Evolutionary conservation across 2,888 invertebrate genomes (phyloP).

Genomic region (Zygogramma bicolorata): DNA sequence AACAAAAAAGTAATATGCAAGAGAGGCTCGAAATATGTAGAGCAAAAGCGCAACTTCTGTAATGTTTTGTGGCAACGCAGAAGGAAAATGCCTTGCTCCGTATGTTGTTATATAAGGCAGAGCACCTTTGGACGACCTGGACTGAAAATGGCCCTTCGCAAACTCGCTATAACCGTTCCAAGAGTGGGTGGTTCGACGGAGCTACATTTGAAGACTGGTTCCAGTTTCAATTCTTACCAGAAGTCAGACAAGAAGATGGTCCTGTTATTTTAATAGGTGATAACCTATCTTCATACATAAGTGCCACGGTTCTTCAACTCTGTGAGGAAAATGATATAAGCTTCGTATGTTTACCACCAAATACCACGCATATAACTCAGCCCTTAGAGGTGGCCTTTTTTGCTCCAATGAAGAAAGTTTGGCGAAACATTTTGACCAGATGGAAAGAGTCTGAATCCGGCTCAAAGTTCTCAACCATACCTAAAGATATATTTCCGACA

Average conservation of each 20-base stretch:
- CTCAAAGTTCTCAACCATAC: constrained; percentile 39
- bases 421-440: too few relatives aligned
- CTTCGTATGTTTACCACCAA: constrained; percentile 57
- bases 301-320: too few relatives aligned
- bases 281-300: too few relatives aligned
- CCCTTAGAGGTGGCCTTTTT: too few relatives aligned
- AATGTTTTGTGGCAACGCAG: constrained; percentile 32
- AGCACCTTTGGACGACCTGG: constrained; percentile 58
- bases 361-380: too few relatives aligned
- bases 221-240: constrained; percentile 47
- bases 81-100: constrained; percentile 48
- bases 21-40: too few relatives aligned
- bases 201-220: constrained; percentile 50
- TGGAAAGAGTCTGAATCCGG: constrained; percentile 30
- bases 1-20: too few relatives aligned
- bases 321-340: constrained; percentile 41
- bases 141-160: constrained; percentile 57
- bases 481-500: constrained; percentile 47
- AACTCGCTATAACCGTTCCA: constrained; percentile 56
- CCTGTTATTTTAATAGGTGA: too few relatives aligned
- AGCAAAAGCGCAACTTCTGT: constrained; percentile 49
- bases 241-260: constrained; percentile 47
- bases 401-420: too few relatives aligned
- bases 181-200: constrained; percentile 54
- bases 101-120: constrained; percentile 55